Evolutionary conservation across 2,888 invertebrate species (phyloP).

Genomic region (Ligdia adustata): DNA sequence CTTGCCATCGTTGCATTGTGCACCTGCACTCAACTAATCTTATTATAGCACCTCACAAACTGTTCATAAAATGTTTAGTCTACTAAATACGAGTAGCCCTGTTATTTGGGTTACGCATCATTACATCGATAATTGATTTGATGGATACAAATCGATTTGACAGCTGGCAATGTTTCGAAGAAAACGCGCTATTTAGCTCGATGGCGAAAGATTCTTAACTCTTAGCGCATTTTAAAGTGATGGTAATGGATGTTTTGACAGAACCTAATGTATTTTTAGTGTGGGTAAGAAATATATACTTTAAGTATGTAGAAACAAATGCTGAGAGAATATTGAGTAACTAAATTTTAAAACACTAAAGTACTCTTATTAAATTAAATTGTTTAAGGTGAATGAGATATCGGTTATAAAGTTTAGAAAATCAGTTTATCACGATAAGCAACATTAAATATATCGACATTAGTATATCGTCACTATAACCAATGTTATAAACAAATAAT

Average conservation of each 20-base stretch:
- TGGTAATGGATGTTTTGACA: conserved; percentile 20
- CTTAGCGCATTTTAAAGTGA: conserved; percentile 3
- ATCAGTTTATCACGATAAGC: too few species aligned
- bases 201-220: conserved; percentile 9
- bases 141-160: conserved; percentile 33
- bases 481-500: conserved; percentile 5
- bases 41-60: conserved; percentile 38
- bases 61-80: conserved; percentile 53
- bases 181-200: conserved; percentile 1
- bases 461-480: too few species aligned
- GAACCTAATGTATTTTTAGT: conserved; percentile 5
- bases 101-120: conserved; percentile 46
- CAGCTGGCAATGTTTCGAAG: conserved; percentile 26
- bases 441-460: too few species aligned
- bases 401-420: too few species aligned
- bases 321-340: too few species aligned
- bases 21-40: conserved; percentile 35
- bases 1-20: conserved; percentile 22
- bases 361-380: too few species aligned
- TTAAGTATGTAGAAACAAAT: too few species aligned
- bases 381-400: too few species aligned
- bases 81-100: conserved; percentile 35
- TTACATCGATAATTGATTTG: conserved; percentile 20
- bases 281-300: not conserved
- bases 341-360: too few species aligned